These are phyloP conservation scores for Oncorhynchus tshawytscha DNA, from an alignment of 2,113 vertebrate species.

Conservation along the genomic window DNA sequence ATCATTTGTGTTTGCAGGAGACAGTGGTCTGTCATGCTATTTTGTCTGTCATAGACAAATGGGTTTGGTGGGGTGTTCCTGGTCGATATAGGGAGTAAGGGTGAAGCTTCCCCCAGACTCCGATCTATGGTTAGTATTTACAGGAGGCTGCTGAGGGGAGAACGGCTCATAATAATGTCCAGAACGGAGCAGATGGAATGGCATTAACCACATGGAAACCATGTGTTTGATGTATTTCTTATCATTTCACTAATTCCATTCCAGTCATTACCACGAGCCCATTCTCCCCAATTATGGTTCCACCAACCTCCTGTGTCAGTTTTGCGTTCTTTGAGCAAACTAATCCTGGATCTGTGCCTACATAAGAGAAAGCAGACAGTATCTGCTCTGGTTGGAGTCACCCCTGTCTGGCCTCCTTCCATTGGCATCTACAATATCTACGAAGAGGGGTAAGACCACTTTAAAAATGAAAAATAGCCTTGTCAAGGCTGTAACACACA, in stretches of 20 bases:
- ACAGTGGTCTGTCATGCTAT: not conserved
- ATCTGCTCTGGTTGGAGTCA: conserved; percentile 44
- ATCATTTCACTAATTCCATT: no score
- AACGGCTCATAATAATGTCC: no score
- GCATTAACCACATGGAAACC: no score
- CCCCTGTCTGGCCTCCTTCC: conserved; percentile 49
- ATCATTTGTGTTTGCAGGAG: not conserved
- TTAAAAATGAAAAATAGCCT: conserved; percentile 36
- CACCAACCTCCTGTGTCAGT: no score
- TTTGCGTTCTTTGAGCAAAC: not conserved
- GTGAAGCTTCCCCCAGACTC: not conserved
- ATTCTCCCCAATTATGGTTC: no score
- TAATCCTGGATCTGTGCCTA: not conserved
- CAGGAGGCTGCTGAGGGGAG: no score
- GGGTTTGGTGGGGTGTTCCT: no score
- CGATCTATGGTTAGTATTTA: no score
- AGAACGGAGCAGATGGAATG: no score
- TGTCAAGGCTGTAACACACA: conserved; percentile 28
- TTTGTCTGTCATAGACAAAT: not conserved
- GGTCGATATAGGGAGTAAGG: not conserved
- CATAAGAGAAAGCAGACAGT: conserved; percentile 21
- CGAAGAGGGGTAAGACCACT: conserved; percentile 57
- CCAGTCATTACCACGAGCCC: no score
- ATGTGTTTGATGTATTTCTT: no score
- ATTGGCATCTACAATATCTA: conserved; percentile 57